These are phyloP conservation scores for Saxidomus purpurata DNA, from an alignment of 1,140 invertebrate genomes.

Conservation along the genomic window DNA sequence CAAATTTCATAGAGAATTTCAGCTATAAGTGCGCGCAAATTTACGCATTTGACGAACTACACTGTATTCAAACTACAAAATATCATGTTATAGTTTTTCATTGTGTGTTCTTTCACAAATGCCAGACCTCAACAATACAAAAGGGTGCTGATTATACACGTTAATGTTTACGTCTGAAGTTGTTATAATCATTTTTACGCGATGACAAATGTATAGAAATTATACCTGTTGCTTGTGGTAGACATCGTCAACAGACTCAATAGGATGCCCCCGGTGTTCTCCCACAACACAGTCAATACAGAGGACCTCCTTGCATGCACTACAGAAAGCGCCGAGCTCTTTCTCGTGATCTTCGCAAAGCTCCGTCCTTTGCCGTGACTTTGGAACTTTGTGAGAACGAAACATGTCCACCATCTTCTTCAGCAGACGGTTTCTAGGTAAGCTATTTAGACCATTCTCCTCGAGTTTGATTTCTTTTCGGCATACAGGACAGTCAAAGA, in stretches of 20 bases:
- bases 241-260: slow-evolving; percentile 37
- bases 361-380: neutral
- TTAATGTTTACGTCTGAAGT: too few relatives aligned
- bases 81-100: too few relatives aligned
- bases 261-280: slow-evolving; percentile 40
- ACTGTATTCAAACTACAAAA: too few relatives aligned
- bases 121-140: too few relatives aligned
- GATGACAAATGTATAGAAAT: too few relatives aligned
- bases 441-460: neutral
- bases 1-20: too few relatives aligned
- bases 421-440: slow-evolving; percentile 39
- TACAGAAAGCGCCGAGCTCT: slow-evolving; percentile 41
- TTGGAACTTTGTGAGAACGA: neutral
- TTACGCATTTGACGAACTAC: too few relatives aligned
- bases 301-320: neutral
- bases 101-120: too few relatives aligned
- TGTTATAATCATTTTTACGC: too few relatives aligned
- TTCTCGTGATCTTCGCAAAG: slow-evolving; percentile 19
- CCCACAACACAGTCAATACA: slow-evolving; percentile 47
- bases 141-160: too few relatives aligned
- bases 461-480: slow-evolving; percentile 11
- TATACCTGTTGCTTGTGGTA: slow-evolving; percentile 14
- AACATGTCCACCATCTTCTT: slow-evolving; percentile 30
- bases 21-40: too few relatives aligned
- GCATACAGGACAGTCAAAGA: slow-evolving; percentile 49